Conservation (phyloP, 2,797 vertebrate species). For the Xerus rutilus region DNA sequence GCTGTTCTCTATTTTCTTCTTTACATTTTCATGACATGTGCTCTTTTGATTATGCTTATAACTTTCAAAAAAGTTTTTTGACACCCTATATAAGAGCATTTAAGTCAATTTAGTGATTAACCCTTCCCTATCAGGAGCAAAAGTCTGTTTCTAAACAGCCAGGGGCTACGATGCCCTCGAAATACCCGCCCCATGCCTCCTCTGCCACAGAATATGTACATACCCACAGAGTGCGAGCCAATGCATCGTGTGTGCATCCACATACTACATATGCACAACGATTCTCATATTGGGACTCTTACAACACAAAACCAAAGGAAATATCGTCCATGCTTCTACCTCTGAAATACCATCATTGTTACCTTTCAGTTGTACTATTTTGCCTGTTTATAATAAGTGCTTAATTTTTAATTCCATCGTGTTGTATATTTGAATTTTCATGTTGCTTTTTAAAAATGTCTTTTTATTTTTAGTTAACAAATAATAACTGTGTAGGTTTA, state of each 20-base stretch:
- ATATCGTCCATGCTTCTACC: neutral
- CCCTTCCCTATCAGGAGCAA: neutral
- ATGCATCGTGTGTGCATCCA: neutral
- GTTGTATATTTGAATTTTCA: neutral
- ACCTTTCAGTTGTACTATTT: neutral
- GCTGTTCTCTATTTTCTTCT: constrained; percentile 48
- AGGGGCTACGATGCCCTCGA: neutral
- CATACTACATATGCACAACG: neutral
- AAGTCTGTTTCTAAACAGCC: neutral
- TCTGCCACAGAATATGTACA: neutral
- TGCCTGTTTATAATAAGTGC: neutral
- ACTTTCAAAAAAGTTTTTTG: constrained; percentile 35
- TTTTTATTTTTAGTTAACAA: neutral
- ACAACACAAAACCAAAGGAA: neutral
- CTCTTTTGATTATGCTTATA: constrained; percentile 54
- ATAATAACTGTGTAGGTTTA: neutral
- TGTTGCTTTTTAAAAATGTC: neutral
- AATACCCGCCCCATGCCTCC: neutral
- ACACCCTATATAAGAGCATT: neutral
- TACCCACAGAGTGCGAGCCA: neutral
- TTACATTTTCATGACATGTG: constrained; percentile 71
- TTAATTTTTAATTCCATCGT: neutral
- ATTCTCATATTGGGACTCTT: neutral
- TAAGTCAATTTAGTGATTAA: neutral
- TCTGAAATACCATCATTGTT: neutral